Evolutionary conservation across 2,113 vertebrate species (phyloP).

Genomic region (Odobenus rosmarus): DNA sequence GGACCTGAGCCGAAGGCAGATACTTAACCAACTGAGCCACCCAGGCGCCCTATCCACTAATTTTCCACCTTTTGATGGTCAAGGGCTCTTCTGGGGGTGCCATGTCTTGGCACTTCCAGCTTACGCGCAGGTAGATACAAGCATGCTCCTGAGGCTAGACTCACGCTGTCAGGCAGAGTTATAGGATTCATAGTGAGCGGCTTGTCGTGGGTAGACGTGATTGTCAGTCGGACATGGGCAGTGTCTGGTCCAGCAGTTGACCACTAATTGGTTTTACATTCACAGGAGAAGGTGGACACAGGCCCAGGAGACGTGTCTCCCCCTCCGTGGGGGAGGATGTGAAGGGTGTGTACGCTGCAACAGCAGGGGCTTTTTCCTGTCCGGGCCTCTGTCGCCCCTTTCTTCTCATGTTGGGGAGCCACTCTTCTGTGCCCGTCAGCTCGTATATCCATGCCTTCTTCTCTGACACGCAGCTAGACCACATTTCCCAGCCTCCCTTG

Average conservation of each 20-base stretch:
- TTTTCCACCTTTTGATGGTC: not conserved
- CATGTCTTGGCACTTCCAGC: not conserved
- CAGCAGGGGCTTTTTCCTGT: not conserved
- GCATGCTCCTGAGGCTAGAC: not conserved
- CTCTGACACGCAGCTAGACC: not conserved
- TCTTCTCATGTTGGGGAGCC: not conserved
- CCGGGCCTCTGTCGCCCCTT: not conserved
- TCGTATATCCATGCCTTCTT: not conserved
- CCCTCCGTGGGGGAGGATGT: not conserved
- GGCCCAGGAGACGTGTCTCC: not conserved
- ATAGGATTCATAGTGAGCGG: not conserved
- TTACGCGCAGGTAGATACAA: not conserved
- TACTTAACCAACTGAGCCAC: not conserved
- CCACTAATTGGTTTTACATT: not conserved
- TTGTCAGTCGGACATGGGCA: not conserved
- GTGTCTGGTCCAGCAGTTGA: not conserved
- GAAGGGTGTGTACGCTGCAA: not conserved
- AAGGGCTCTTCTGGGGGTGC: not conserved
- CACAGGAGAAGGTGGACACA: slow-evolving; percentile 17
- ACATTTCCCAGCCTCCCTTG: slow-evolving; percentile 2
- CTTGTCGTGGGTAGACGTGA: not conserved
- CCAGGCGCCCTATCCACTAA: not conserved
- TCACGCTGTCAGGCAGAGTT: not conserved
- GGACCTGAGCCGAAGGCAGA: not conserved
- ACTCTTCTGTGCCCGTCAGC: not conserved